phyloP scores from a whole-genome alignment of 2,797 vertebrate genomes.

The Onychomys leucogaster region DNA sequence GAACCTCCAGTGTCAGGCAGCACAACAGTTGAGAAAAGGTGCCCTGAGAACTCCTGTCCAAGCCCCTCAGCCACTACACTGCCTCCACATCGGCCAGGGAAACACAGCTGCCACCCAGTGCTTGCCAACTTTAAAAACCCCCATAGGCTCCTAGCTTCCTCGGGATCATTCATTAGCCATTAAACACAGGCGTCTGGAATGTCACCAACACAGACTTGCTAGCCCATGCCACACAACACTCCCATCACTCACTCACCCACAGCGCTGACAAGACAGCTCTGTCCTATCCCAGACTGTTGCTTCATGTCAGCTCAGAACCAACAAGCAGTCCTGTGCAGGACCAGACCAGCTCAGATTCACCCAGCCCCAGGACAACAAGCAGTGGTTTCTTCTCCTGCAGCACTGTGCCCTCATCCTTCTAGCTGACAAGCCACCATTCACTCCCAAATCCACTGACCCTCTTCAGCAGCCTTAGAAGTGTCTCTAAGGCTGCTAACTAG shows the following conservation, averaged over 20 bases:
- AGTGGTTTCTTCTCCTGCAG: conserved; percentile 74
- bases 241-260: conserved; percentile 16
- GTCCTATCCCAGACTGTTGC: conserved; percentile 19
- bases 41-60: conserved; percentile 83
- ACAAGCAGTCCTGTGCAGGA: conserved; percentile 68
- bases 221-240: background rate
- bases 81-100: conserved; percentile 16
- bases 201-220: background rate
- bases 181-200: background rate
- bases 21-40: conserved; percentile 86
- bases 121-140: conserved; percentile 25
- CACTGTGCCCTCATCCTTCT: conserved; percentile 48
- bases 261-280: background rate
- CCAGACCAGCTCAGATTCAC: background rate
- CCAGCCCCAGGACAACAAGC: conserved; percentile 70
- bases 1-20: conserved; percentile 86
- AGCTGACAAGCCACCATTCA: conserved; percentile 66
- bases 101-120: background rate
- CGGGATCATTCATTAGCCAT: background rate
- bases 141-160: background rate
- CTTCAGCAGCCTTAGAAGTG: conserved; percentile 69
- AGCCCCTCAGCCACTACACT: conserved; percentile 43
- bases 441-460: conserved; percentile 64
- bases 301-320: conserved; percentile 47
- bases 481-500: conserved; percentile 83